Evolutionary conservation across 1,140 invertebrate genomes (phyloP), one percentile per base, ranked within the genome.

Genomic region (Habropoda laboriosa): DNA sequence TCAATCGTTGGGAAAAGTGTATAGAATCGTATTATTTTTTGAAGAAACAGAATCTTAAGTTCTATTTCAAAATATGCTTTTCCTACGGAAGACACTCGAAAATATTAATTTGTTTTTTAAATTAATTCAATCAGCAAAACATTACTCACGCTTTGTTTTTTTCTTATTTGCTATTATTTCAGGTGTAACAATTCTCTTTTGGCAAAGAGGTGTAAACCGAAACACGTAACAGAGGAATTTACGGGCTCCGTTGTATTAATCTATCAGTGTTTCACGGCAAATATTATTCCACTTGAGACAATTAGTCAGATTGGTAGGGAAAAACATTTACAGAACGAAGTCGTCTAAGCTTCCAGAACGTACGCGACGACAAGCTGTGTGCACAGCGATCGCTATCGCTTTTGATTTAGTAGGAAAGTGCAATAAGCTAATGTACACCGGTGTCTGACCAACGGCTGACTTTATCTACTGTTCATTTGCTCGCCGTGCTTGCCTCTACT

Each of bases 331-430:
- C 21, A 8, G 7, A 38, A 8, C 18, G 32, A 35, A 38, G 32
- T 16, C 24, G 21, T 27, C 0, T 30, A 38, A 38, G 0, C 5
- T 24, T 40, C 6, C 27, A 27, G 30, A 55, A 30, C 6, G 35
- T 35, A 40, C 16, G 2, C 49, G 49, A 70, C 35, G 49, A 68
- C 32, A 67, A 49, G 10, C 45, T 40, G 67, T 40, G 16, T 27
- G n/a, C n/a, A 55, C 30, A 38, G 8, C 49, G 67, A 70, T 70
- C 8, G n/a, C 49, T 70, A 70, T 70, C 67, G 13, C 21, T 8
- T 24, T 70, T 70, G 67, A 70, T 70, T 70, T 70, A 70, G 67
- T 38, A 30, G 32, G 16, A 55, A 55, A 40, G 35, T 66, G 42
- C 40, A 66, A 30, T 66, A 66, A 66, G 67, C 67, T 53, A 53